phyloP scores from a whole-genome alignment of 2,888 invertebrate genomes.

The Tiliacea aurago region DNA sequence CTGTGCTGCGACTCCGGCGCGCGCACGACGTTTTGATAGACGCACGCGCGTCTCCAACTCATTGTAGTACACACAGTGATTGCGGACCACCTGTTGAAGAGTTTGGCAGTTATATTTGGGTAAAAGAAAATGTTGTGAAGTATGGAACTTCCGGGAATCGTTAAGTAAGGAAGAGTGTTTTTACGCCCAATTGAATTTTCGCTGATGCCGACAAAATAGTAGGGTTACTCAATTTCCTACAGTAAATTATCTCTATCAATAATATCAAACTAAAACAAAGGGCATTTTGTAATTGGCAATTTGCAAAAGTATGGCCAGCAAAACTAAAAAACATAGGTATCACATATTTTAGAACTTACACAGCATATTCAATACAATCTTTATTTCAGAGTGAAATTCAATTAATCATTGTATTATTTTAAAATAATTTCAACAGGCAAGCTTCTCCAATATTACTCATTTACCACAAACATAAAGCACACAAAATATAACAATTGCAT shows the following conservation, averaged over 20 bases:
- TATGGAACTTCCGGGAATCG: not conserved
- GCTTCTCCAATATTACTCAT: not conserved
- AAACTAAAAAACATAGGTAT: not conserved
- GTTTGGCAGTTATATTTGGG: not conserved
- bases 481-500: not conserved
- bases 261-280: not conserved
- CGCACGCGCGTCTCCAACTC: slow-evolving; percentile 98
- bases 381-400: not conserved
- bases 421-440: not conserved
- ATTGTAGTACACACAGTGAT: slow-evolving; percentile 98
- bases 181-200: not conserved
- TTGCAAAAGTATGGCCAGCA: not conserved
- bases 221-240: not conserved
- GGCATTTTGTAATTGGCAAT: not conserved
- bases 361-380: not conserved
- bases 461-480: not conserved
- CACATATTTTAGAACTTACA: not conserved
- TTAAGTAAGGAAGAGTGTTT: not conserved
- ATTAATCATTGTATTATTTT: not conserved
- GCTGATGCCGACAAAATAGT: not conserved
- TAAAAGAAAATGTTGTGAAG: not conserved
- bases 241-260: not conserved
- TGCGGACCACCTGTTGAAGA: slow-evolving; percentile 92
- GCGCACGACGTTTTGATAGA: slow-evolving; percentile 96
- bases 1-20: slow-evolving; percentile 89